Base-by-base conservation (phyloP, 2,797 vertebrate species). In the Syndactyla subalaris region DNA sequence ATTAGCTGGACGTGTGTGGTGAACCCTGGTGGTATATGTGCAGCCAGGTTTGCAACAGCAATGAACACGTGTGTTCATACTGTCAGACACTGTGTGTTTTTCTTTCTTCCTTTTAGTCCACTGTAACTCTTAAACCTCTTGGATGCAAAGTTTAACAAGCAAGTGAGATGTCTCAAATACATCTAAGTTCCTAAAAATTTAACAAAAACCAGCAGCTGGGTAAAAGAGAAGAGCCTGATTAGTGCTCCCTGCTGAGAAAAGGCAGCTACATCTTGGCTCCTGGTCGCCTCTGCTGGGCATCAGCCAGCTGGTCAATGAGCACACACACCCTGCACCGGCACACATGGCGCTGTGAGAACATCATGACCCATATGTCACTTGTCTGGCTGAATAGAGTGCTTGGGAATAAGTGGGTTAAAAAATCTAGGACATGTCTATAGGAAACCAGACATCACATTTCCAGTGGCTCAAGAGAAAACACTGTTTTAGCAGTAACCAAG, bases 251-350 rank as follows among this genome's bases (percentile, higher is more conserved):
- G 4, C 68, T 85, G 88, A 85, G 85, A 68, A 85, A 68, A 80
- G 46, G 54, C 82, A 85, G 17, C 52, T 36, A 48, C 17, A 1
- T 85, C 34, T 55, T 61, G 72, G 65, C 54, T 88, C 24, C 34
- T 9, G 21, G 52, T 80, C 0, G 2, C 65, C 58, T 93, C n/a
- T 88, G 68, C 78, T 7, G 8, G 61, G 34, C 68, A 74, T 57
- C 68, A 77, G 79, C 89, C 89, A 95, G 89, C 93, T 91, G 87
- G 87, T 92, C 49, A 88, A 16, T 32, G 72, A 91, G 45, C 16
- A 3, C 0, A 0, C 2, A 6, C 26, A 27, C 39, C 66, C 68
- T 36, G 17, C 32, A 7, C 52, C 0, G 0, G 57, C 48, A 34
- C 52, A 39, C 68, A 20, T 22, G 49, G 29, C 38, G 88, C 57